These are phyloP conservation scores for Tachystola acroxantha DNA, from an alignment of 2,888 invertebrate genomes.

Conservation along the genomic window DNA sequence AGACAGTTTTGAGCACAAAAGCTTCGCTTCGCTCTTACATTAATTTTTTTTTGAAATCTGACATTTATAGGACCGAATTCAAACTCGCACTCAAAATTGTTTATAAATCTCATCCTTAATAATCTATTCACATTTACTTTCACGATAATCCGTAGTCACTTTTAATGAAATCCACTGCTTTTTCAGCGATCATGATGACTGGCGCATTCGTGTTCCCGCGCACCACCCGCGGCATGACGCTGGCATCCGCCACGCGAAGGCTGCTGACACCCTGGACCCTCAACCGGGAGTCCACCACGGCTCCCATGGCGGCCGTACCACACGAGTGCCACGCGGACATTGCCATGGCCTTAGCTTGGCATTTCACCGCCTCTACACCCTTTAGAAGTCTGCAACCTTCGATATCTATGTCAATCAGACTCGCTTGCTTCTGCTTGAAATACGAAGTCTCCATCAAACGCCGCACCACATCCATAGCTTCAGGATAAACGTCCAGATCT, in stretches of 20 bases:
- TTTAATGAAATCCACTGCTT: constrained; percentile 52
- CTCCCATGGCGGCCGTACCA: constrained; percentile 55
- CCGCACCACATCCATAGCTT: constrained; percentile 36
- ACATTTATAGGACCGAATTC: too few species aligned
- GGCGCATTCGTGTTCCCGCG: constrained; percentile 64
- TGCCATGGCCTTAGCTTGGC: constrained; percentile 44
- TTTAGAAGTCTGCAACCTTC: constrained; percentile 33
- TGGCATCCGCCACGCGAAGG: constrained; percentile 57
- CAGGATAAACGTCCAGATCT: constrained; percentile 42
- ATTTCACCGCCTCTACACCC: constrained; percentile 55
- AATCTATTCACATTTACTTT: too few species aligned
- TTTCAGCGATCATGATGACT: constrained; percentile 61
- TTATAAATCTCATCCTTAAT: too few species aligned
- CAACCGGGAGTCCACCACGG: constrained; percentile 42
- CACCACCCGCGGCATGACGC: constrained; percentile 48
- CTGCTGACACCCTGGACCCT: constrained; percentile 36
- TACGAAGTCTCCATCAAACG: constrained; percentile 40
- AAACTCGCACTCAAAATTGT: too few species aligned
- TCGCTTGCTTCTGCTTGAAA: constrained; percentile 38
- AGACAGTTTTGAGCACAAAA: too few species aligned
- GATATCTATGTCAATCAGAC: constrained; percentile 35
- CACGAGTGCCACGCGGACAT: constrained; percentile 62
- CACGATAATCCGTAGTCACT: constrained; percentile 21
- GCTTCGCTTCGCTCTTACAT: too few species aligned
- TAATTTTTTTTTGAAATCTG: too few species aligned